Conservation (phyloP, 2,888 invertebrate genomes). For the Machimus atricapillus region DNA sequence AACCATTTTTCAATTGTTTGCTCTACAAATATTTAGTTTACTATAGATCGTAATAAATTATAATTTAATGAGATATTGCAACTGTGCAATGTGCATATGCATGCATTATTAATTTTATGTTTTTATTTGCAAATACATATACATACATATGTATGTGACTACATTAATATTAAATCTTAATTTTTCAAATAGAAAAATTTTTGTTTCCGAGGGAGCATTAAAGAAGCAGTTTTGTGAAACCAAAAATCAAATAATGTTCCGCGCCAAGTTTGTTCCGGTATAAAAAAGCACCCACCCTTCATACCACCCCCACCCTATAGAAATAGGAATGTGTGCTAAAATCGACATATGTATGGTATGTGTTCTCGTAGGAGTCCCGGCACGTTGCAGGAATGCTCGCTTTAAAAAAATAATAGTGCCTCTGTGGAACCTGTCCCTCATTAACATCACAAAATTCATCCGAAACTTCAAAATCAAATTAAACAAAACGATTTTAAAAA, state of each 20-base stretch:
- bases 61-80: no score
- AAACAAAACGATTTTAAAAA: background rate
- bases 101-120: no score
- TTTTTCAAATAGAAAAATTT: no score
- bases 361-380: background rate
- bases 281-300: background rate
- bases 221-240: background rate
- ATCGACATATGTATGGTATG: no score
- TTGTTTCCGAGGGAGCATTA: background rate
- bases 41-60: no score
- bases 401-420: background rate
- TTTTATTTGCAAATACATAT: no score
- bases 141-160: no score
- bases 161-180: no score
- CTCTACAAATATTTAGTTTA: no score
- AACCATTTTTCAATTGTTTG: no score
- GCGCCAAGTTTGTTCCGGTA: background rate
- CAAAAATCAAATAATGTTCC: background rate
- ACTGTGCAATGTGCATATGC: no score
- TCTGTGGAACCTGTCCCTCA: slow-evolving; percentile 1
- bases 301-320: background rate
- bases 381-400: background rate
- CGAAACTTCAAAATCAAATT: background rate
- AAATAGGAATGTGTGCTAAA: background rate
- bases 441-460: background rate